Base-by-base conservation (phyloP, 2,113 vertebrate species). In the Melanostigma gelatinosum region DNA sequence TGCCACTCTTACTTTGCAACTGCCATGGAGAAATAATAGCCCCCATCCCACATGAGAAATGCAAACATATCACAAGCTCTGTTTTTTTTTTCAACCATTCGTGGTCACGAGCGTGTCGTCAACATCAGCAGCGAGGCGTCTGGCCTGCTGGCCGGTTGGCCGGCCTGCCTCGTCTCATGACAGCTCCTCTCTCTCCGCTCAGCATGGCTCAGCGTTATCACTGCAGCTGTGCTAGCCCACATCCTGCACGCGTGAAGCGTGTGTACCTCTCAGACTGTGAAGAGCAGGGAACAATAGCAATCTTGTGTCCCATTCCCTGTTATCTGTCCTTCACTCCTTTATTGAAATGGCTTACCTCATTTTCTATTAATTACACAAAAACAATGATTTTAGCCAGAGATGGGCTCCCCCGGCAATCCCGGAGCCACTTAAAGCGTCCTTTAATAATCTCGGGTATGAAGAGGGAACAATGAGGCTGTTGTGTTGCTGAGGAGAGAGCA, bases 361-460 rank as follows among this genome's bases (percentile, higher is more conserved):
- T 92, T 86, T 85, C 79, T 73, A 88, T 91, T 92, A 92, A 93
- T 89, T 87, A 92, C 71, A 91, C 2, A 2, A 90, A 91, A 92
- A 90, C 89, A 92, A 83, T 86, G 76, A 90, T 93, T 91, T 89
- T 46, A 32, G 57, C 82, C 71, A 63, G 46, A 79, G 85, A 88
- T 72, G 64, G 80, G 78, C 61, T 85, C 86, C 78, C 63, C 77
- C 50, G 4, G 82, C 32, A 8, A 66, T 72, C 75, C 54, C 61
- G 68, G 22, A 81, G 58, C 67, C 88, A 87, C 79, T 90, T 86
- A 85, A 84, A 80, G 24, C 3, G 16, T 60, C 69, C 87, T 89
- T 80, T 87, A 86, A 91, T 87, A 86, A 91, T 90, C 84, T 90
- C 1, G 8, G 12, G 85, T 77, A 84, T 88, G 89, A 90, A 48